Percentiles rank a stretch among this genome's conserved stretches.
Evolutionary conservation across 2,113 vertebrate species (phyloP).

Genomic region (Poicephalus gulielmi): DNA sequence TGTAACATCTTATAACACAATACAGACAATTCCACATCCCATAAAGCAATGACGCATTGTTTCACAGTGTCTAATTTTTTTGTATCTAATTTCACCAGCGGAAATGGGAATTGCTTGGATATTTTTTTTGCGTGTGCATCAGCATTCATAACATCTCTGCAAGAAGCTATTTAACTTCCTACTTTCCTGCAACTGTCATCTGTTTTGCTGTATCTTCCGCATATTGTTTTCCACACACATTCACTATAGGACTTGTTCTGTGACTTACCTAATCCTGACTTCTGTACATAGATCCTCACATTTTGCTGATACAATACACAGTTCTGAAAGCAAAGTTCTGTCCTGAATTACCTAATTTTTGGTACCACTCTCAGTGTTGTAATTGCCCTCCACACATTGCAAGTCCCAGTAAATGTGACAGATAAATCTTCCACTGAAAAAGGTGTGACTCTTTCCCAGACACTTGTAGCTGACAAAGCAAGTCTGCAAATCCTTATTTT

Average conservation of each 20-base stretch:
- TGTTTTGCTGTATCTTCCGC: background rate
- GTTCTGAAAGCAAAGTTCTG: background rate
- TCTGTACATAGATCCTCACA: background rate
- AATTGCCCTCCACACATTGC: background rate
- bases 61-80: background rate
- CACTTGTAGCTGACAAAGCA: background rate
- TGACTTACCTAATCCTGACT: background rate
- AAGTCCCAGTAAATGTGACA: background rate
- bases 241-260: background rate
- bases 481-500: background rate
- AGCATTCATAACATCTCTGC: background rate
- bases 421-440: background rate
- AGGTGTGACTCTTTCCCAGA: background rate
- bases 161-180: background rate
- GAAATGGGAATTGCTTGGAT: background rate
- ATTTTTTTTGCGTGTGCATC: background rate
- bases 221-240: background rate
- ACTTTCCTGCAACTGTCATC: background rate
- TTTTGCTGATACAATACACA: background rate
- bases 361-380: background rate
- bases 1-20: background rate
- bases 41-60: background rate
- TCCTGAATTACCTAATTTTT: background rate
- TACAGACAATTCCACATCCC: background rate
- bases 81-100: background rate